phyloP scores from a whole-genome alignment of 2,113 vertebrate species.

The Nibea coibor region DNA sequence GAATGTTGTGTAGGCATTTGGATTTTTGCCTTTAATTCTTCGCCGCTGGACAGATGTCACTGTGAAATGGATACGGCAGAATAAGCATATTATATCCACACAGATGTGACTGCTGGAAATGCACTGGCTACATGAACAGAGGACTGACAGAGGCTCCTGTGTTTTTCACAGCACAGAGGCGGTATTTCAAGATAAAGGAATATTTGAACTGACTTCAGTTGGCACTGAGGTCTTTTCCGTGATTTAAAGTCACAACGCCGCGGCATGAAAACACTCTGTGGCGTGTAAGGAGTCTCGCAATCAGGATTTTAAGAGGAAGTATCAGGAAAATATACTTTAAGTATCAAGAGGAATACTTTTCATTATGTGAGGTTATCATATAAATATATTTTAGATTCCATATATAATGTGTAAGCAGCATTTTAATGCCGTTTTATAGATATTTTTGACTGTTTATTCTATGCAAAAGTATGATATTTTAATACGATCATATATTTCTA shows the following conservation, averaged over 20 bases:
- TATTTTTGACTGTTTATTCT: not conserved
- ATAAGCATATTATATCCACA: conserved; percentile 67
- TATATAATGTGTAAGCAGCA: not conserved
- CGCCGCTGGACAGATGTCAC: conserved; percentile 78
- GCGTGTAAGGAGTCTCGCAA: not conserved
- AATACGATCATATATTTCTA: not conserved
- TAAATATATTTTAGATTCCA: not conserved
- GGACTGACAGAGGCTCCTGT: conserved; percentile 31
- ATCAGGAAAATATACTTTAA: not conserved
- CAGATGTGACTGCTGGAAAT: conserved; percentile 70
- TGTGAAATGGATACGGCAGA: conserved; percentile 77
- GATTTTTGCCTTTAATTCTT: conserved; percentile 65
- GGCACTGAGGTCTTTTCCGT: too few relatives aligned
- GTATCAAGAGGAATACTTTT: not conserved
- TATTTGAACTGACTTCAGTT: conserved; percentile 2
- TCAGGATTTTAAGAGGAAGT: not conserved
- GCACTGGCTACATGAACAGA: conserved; percentile 28
- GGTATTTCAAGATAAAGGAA: conserved; percentile 6
- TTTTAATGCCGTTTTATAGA: not conserved
- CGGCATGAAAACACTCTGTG: not conserved
- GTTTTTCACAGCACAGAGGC: conserved; percentile 7
- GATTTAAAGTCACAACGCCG: not conserved
- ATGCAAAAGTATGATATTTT: not conserved
- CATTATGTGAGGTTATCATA: not conserved
- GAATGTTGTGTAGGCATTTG: conserved; percentile 71